phyloP scores from a whole-genome alignment of 2,888 invertebrate genomes.

The Thysanoteuthis rhombus region DNA sequence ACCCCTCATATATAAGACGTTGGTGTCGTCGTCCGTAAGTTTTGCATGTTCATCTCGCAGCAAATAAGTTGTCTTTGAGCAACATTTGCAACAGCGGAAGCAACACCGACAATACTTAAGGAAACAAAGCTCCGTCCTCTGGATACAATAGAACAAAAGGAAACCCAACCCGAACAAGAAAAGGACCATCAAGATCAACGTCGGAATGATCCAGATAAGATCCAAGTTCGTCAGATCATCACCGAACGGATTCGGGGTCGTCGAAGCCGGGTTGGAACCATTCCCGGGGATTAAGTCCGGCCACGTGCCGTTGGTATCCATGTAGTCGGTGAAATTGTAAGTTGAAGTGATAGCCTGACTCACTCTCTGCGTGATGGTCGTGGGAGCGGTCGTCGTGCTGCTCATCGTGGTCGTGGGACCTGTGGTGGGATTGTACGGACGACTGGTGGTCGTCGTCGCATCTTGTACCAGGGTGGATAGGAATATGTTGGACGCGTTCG shows the following conservation, averaged over 20 bases:
- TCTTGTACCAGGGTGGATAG: background rate
- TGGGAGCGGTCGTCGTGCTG: background rate
- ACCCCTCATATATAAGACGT: constrained; percentile 22
- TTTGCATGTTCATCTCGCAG: constrained; percentile 24
- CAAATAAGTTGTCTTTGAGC: background rate
- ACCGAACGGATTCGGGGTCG: background rate
- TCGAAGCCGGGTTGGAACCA: background rate
- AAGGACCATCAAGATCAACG: background rate
- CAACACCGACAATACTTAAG: background rate
- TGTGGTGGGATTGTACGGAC: background rate
- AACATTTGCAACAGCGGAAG: constrained; percentile 13
- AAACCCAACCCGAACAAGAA: background rate
- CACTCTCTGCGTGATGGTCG: background rate
- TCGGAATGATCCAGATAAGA: constrained; percentile 24
- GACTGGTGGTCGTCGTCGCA: background rate
- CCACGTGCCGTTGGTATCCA: background rate
- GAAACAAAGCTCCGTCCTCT: background rate
- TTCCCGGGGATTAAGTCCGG: background rate
- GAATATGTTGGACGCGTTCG: background rate
- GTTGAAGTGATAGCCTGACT: background rate
- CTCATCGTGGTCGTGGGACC: background rate
- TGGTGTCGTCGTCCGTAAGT: background rate
- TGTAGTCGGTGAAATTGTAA: background rate
- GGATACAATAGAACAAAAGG: constrained; percentile 24
- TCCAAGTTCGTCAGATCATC: constrained; percentile 12